Percentiles rank a stretch among this genome's conserved stretches.
Evolutionary conservation across 1,140 invertebrate species (phyloP).

Genomic region (Bombus difficillimus): DNA sequence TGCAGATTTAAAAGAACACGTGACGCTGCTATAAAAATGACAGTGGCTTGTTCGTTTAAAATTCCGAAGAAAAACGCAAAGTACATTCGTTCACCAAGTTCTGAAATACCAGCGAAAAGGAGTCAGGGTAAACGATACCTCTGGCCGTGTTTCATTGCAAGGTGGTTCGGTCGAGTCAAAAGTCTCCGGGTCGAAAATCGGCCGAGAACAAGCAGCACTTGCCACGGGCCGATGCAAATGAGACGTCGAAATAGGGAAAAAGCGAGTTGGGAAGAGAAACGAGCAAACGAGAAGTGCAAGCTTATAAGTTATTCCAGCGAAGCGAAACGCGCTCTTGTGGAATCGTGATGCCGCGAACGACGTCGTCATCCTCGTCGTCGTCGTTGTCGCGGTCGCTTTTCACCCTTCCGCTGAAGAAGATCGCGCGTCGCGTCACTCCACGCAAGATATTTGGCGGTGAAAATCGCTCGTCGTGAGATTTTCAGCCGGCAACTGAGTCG

Average conservation of each 20-base stretch:
- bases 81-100: background rate
- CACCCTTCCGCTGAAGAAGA: background rate
- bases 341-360: slow-evolving; percentile 18
- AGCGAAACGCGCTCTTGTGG: background rate
- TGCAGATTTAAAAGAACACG: background rate
- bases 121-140: background rate
- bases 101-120: background rate
- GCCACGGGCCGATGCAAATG: background rate
- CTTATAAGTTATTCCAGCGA: slow-evolving; percentile 22
- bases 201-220: background rate
- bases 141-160: background rate
- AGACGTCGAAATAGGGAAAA: background rate
- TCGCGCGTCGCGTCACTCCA: background rate
- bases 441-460: slow-evolving; percentile 13
- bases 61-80: background rate
- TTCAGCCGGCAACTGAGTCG: background rate
- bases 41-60: no score
- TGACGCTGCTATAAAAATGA: no score
- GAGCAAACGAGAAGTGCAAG: background rate
- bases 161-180: background rate
- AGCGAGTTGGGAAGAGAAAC: background rate
- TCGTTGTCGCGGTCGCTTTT: background rate
- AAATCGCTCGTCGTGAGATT: slow-evolving; percentile 6
- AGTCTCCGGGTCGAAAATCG: background rate
- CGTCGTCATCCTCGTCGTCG: background rate